Conservation (phyloP, 2,888 invertebrate species). For the Nezara viridula region DNA sequence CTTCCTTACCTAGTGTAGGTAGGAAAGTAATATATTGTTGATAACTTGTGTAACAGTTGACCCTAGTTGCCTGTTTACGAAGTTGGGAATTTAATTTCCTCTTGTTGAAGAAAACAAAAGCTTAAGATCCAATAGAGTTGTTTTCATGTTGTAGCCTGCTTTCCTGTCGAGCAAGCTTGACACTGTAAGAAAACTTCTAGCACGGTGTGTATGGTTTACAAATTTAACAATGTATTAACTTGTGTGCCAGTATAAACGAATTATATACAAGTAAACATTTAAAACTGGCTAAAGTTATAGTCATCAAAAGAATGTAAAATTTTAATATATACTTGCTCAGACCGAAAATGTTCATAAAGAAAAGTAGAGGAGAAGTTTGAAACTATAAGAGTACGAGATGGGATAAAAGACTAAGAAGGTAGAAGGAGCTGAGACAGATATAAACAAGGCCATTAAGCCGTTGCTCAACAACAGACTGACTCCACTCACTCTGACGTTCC, state of each 20-base stretch:
- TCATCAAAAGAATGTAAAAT: not conserved
- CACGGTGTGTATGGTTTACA: not conserved
- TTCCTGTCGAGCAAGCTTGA: not conserved
- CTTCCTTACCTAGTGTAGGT: too few relatives aligned
- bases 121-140: not conserved
- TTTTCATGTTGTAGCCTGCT: not conserved
- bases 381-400: not conserved
- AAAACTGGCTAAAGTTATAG: not conserved
- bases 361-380: not conserved
- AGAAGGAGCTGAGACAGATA: not conserved
- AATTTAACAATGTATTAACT: not conserved
- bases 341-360: not conserved
- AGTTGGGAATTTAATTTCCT: not conserved
- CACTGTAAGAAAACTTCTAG: not conserved
- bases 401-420: not conserved
- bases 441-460: slow-evolving; percentile 20
- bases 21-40: too few relatives aligned
- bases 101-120: not conserved
- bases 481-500: not conserved
- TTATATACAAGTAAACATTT: not conserved
- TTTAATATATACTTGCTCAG: not conserved
- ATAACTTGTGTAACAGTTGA: too few relatives aligned
- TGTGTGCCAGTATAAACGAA: not conserved
- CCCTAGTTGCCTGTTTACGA: not conserved
- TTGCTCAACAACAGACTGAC: not conserved